Evolutionary conservation across 2,113 vertebrate genomes (phyloP).

Genomic region (Alces alces): DNA sequence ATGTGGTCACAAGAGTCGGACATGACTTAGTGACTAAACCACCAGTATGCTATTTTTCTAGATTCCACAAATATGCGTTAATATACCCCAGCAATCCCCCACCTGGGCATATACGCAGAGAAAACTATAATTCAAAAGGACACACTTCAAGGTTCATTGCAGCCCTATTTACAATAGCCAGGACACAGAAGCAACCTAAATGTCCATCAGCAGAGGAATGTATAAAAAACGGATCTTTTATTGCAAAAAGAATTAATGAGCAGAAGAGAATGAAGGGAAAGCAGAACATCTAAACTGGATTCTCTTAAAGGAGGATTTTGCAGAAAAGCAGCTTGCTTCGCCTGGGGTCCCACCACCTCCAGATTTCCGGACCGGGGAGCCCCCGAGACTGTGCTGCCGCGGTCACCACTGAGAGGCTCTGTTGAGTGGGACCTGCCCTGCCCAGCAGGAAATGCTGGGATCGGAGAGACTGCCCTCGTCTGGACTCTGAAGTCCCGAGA

Average conservation of each 20-base stretch:
- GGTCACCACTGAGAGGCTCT: not conserved
- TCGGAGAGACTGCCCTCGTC: rapidly evolving
- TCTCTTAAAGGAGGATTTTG: not conserved
- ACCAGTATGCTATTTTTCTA: not conserved
- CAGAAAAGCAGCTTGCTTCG: not conserved
- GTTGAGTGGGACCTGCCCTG: no score
- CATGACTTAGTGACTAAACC: not conserved
- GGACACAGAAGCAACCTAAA: not conserved
- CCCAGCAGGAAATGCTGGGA: not conserved
- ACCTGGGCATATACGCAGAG: not conserved
- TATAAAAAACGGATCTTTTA: rapidly evolving
- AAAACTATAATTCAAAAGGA: not conserved
- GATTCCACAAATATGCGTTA: not conserved
- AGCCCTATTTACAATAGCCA: rapidly evolving
- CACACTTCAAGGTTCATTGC: not conserved
- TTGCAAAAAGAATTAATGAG: not conserved
- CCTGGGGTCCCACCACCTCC: not conserved
- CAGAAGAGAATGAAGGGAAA: not conserved
- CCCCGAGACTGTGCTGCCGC: not conserved
- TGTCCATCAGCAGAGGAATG: not conserved
- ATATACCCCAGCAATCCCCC: not conserved
- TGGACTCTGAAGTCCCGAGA: not conserved
- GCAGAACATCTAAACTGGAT: no score
- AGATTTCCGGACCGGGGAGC: not conserved
- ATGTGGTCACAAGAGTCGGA: rapidly evolving